These are phyloP conservation scores for Ophion ellenae DNA, from an alignment of 2,888 invertebrate species.

Conservation along the genomic window DNA sequence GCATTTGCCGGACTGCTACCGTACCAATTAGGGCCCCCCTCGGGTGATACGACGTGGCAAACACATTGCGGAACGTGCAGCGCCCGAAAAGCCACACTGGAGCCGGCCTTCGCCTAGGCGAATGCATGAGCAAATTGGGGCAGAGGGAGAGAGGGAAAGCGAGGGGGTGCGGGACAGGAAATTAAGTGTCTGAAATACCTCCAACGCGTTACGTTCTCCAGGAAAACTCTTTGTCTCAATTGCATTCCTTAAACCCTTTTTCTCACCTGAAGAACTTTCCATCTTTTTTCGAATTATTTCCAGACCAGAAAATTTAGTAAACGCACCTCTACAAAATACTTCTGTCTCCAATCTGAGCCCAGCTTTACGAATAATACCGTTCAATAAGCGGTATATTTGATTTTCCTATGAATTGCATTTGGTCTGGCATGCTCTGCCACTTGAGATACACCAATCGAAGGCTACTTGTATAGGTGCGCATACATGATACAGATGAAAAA, in stretches of 20 bases:
- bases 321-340: conserved; percentile 3
- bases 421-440: not conserved
- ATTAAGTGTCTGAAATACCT: conserved; percentile 61
- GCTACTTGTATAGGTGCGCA: not conserved
- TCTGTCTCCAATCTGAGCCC: conserved; percentile 11
- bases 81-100: conserved; percentile 32
- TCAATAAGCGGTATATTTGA: not conserved
- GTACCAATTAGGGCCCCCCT: conserved; percentile 40
- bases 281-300: conserved; percentile 5
- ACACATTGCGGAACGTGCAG: conserved; percentile 48
- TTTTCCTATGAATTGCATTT: not conserved
- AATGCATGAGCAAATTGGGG: conserved; percentile 13
- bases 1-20: conserved; percentile 37
- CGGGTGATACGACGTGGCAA: conserved; percentile 33
- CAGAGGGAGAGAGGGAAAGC: not conserved
- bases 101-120: conserved; percentile 38
- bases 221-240: conserved; percentile 31
- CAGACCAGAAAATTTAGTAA: conserved; percentile 18
- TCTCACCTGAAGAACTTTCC: not conserved
- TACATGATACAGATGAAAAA: not conserved
- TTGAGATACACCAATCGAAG: not conserved
- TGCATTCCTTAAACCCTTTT: conserved; percentile 23
- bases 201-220: conserved; percentile 27
- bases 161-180: conserved; percentile 21
- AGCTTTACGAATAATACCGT: not conserved